Evolutionary conservation across 2,113 vertebrate genomes (phyloP), one percentile per base, ranked within the genome.

Genomic region (Lepisosteus oculatus): DNA sequence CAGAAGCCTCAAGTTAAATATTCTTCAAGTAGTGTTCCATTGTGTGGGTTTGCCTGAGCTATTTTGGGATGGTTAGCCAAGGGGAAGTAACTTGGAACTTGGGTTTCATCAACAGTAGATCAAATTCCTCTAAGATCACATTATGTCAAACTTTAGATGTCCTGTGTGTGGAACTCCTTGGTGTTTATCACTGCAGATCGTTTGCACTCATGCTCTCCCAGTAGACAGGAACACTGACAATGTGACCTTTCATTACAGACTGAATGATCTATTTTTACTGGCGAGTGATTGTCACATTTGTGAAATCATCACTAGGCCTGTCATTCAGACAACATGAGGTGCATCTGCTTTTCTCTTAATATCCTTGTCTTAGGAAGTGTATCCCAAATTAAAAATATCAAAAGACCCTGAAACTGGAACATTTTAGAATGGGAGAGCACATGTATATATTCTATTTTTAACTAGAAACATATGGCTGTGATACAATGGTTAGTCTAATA

Each of bases 191-290:
- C 17, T 55, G 41, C 45, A 17, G 43, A 3, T 29, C 14, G 12
- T 55, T 68, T 14, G 66, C 45, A 68, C 44, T 15, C 47, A 29
- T n/a, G 66, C 44, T 55, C 17, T 55, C 47, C 66, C 65, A 41
- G n/a, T 29, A n/a, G 66, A 68, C 47, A 55, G 66, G 14, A 15
- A 47, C 47, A 55, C 14, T 68, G 66, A 54, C 66, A 68, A 68
- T 15, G 41, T 68, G 66, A 68, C 66, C 66, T 68, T 68, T 54
- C 66, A 54, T 51, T 29, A 68, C n/a, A 68, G 43, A 55, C 66
- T n/a, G 51, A 68, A 68, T 68, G 66, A 68, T 68, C 66, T 8
- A n/a, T 14, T 55, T 68, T 55, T 15, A 6, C 66, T 68, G 66
- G 47, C 65, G 51, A 54, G 14, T 51, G 56, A 59, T 44, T 68